Base-by-base conservation (phyloP, 2,113 vertebrate species). In the Equus quagga region DNA sequence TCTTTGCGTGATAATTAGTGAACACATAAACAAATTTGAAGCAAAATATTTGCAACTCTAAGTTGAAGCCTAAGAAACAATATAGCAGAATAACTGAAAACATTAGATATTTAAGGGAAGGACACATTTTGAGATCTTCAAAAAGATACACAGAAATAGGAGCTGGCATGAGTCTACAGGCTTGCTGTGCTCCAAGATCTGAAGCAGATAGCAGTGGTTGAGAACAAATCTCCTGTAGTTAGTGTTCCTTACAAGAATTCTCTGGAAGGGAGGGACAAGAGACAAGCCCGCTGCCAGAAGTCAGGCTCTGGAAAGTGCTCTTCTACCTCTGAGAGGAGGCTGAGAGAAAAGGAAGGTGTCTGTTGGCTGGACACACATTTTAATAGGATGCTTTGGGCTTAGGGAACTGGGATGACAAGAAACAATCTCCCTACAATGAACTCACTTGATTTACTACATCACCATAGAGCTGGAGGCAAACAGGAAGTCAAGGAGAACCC, bases 181-280 rank as follows among this genome's bases (percentile, higher is more conserved):
- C 2, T 33, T 15, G 8, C 0, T 11, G 4, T 64, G 26, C n/a
- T 36, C 8, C 15, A 41, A 83, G 19, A 51, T 46, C 26, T 33
- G 51, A 91, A n/a, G 1, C 1, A n/a, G 54, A 2, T 10, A 56
- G 28, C 6, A 73, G 23, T 9, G 23, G 2, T 26, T 56, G 70
- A 88, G 58, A 36, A 3, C 1, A 7, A 83, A 4, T 24, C 41
- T 91, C 12, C 28, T 78, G 0, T 15, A 51, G 58, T 17, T 31
- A 21, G 23, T 15, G 12, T 36, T 73, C 2, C 24, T 73, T 72
- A 21, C 3, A 67, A 67, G 49, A 67, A 33, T 56, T 83, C 51
- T 3, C 26, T 8, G 15, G 0, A 18, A n/a, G 36, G 36, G 6
- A 64, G 0, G 58, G 7, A 76, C 4, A 51, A 60, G 60, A 64